Evolutionary conservation across 2,888 invertebrate species (phyloP).

Genomic region (Drosophila sordidula): DNA sequence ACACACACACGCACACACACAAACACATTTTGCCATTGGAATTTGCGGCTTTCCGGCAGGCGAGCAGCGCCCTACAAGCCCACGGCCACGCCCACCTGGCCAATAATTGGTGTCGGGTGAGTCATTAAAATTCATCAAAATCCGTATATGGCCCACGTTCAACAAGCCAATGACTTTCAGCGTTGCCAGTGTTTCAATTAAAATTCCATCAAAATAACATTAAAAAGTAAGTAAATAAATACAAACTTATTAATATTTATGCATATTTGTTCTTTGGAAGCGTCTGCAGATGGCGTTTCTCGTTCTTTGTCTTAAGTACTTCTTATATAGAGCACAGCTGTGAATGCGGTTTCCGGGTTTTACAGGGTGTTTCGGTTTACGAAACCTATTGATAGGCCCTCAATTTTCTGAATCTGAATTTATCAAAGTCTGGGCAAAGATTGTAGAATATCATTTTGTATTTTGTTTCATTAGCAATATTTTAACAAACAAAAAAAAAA

Average conservation of each 20-base stretch:
- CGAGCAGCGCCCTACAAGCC: background rate
- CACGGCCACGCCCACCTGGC: conserved; percentile 47
- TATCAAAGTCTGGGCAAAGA: too few species aligned
- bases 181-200: conserved; percentile 60
- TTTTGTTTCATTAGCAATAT: too few species aligned
- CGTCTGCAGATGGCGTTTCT: conserved; percentile 18
- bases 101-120: conserved; percentile 15
- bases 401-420: too few species aligned
- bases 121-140: background rate
- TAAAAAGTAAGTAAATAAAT: conserved; percentile 19
- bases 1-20: too few species aligned
- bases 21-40: conserved; percentile 15
- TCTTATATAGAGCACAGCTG: background rate
- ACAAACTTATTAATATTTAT: conserved; percentile 69
- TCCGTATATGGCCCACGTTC: conserved; percentile 2
- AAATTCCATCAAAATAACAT: conserved; percentile 56
- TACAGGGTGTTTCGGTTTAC: background rate
- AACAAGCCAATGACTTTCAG: conserved; percentile 58
- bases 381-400: too few species aligned
- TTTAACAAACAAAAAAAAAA: too few species aligned
- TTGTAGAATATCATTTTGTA: too few species aligned
- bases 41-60: conserved; percentile 38
- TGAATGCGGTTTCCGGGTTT: background rate
- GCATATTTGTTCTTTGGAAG: conserved; percentile 18
- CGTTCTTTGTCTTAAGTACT: background rate